phyloP scores from a whole-genome alignment of 2,113 vertebrate species.

The Empidonax traillii region DNA sequence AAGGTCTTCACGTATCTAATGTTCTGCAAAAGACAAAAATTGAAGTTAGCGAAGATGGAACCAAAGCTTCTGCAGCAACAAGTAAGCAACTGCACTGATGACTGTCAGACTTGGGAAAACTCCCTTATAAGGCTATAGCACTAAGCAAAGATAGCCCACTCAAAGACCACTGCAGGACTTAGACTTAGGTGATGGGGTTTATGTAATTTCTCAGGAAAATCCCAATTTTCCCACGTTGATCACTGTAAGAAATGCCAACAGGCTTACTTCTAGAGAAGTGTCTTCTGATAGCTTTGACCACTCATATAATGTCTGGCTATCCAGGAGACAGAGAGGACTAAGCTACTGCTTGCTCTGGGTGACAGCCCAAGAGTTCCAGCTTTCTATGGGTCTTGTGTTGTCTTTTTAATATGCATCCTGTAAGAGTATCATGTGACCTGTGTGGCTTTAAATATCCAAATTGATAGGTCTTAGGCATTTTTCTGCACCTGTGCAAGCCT shows the following conservation, averaged over 20 bases:
- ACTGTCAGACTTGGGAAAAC: background rate
- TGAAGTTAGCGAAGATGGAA: constrained; percentile 93
- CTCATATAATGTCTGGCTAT: background rate
- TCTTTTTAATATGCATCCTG: background rate
- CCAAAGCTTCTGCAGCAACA: constrained; percentile 92
- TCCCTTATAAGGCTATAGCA: background rate
- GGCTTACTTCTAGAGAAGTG: background rate
- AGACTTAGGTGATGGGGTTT: background rate
- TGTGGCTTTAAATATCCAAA: background rate
- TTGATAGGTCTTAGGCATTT: background rate
- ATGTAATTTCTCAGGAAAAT: background rate
- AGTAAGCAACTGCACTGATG: constrained; percentile 72
- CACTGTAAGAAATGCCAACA: background rate
- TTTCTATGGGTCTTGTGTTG: background rate
- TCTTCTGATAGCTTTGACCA: background rate
- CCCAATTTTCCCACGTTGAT: background rate
- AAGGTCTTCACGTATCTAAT: constrained; percentile 84
- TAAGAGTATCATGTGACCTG: background rate
- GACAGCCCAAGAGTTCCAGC: background rate
- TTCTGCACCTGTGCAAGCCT: background rate
- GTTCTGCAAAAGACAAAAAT: constrained; percentile 94
- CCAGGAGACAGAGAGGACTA: background rate
- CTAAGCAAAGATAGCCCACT: background rate
- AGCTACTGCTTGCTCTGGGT: background rate
- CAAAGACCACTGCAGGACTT: background rate